Base-by-base conservation (phyloP, 2,888 invertebrate species). In the Erebia aethiops region DNA sequence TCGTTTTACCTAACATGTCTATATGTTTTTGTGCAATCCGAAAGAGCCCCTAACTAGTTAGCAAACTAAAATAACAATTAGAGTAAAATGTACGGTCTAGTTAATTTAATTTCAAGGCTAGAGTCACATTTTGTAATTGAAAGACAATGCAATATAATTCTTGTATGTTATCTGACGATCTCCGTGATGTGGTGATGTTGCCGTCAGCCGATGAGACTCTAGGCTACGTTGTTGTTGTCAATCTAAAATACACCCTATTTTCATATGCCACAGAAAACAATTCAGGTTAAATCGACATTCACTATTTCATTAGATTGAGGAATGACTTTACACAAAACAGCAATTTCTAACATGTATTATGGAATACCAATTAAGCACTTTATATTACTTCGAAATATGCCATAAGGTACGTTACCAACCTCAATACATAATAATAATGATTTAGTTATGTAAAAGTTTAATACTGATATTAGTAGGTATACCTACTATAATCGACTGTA, bases 21-120 rank as follows among this genome's bases (percentile, higher is more conserved):
- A 26, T 46, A 21, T 2, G 46, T 13, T 46, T 18, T 74, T 73
- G 67, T 69, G 74, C 61, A 74, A 72, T 61, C 57, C 60, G 61
- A 69, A 72, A 67, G 26, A 64, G 54, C 61, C 62, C 69, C 69
- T 60, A 62, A 64, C 63, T 67, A 71, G 3, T 71, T 70, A 49
- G 64, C 54, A 71, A 72, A 75, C 73, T 71, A 72, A 75, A 75
- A 76, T 75, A 71, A 72, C 73, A 76, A 72, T 67, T 72, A 65
- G 71, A 71, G 51, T 62, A 43, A 79, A 62, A 76, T 89, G 87
- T 86, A 88, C 88, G 89, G 89, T 89, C 89, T 89, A 84, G 75
- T 90, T 86, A 81, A 78, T 82, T 77, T 61, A 56, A 61, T 80
- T 79, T 83, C 87, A 89, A 90, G 88, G 88, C 88, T 86, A 85